A percentile compares a stretch with the other conserved stretches of the same genome.
These are phyloP conservation scores for Odontomachus brunneus DNA, from an alignment of 1,140 invertebrate genomes.

Conservation along the genomic window DNA sequence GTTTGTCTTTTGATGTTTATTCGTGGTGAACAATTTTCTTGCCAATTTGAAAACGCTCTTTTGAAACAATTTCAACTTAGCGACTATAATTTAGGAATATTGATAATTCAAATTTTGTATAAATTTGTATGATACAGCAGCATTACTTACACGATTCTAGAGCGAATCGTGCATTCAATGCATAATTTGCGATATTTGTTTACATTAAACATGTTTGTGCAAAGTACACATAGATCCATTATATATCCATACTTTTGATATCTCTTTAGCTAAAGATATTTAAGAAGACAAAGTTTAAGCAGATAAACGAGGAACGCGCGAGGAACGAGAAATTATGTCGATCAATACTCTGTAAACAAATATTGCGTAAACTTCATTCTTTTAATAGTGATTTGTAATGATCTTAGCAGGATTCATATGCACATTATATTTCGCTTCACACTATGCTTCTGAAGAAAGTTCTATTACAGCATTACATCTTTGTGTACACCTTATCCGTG, in stretches of 20 bases:
- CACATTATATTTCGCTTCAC: slow-evolving; percentile 6
- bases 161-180: background rate
- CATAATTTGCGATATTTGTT: slow-evolving; percentile 12
- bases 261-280: background rate
- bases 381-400: background rate
- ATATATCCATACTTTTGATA: background rate
- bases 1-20: slow-evolving; percentile 9
- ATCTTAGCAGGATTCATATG: background rate
- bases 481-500: background rate
- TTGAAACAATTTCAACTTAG: slow-evolving; percentile 71
- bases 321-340: too few species aligned
- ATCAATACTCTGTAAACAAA: background rate
- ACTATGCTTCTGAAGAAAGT: slow-evolving; percentile 7
- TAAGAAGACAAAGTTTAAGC: background rate
- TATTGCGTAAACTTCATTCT: background rate
- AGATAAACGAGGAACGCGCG: too few species aligned
- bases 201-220: background rate
- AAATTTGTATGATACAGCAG: background rate
- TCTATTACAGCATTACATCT: too few species aligned
- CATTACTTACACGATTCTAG: background rate
- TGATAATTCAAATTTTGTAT: background rate
- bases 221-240: background rate
- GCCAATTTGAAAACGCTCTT: slow-evolving; percentile 51
- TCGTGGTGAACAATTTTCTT: background rate
- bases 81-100: background rate